Base-by-base conservation (phyloP, 2,888 invertebrate species). In the Pilophorus perplexus region DNA sequence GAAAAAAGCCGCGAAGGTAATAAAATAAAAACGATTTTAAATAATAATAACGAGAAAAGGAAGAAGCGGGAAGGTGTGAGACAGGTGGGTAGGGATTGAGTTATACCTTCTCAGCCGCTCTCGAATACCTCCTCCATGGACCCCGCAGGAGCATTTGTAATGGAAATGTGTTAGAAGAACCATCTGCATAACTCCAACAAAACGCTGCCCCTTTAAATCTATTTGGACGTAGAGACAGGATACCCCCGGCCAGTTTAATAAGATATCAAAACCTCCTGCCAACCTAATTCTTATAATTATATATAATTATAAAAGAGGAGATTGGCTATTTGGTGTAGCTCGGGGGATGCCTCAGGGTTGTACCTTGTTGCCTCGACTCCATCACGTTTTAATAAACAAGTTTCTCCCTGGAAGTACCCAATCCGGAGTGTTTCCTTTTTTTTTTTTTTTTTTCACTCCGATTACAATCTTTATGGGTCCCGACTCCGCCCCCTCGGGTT, bases 241-340 rank as follows among this genome's bases (percentile, higher is more conserved):
- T n/a, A n/a, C 52, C n/a, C 27, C 25, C 22, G 48, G 48, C 33
- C 37, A 18, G 38, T 64, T 64, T 64, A 64, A 64, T 64, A 64
- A 64, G 64, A 64, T 64, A 64, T 64, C 62, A 48, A 62, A 64
- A n/a, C 62, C 62, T 62, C 46, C 62, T 48, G 64, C 50, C 52
- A 54, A 42, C 52, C 64, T 64, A 64, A 64, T 64, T 64, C 64
- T 54, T 33, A 64, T 64, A 64, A 64, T 64, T 64, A 64, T 64
- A 64, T 64, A 64, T 64, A 52, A 64, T 64, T 64, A 64, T 14
- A 64, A 23, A 62, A 28, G 28, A 46, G 12, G 37, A 62, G 48
- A 62, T 46, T 27, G 38, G 46, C 62, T 62, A 62, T 62, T 62
- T 62, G 62, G 62, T 62, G 62, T 62, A 62, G 46, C 28, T 33